Base-by-base conservation (phyloP, 2,797 vertebrate genomes). In the Sparus aurata region DNA sequence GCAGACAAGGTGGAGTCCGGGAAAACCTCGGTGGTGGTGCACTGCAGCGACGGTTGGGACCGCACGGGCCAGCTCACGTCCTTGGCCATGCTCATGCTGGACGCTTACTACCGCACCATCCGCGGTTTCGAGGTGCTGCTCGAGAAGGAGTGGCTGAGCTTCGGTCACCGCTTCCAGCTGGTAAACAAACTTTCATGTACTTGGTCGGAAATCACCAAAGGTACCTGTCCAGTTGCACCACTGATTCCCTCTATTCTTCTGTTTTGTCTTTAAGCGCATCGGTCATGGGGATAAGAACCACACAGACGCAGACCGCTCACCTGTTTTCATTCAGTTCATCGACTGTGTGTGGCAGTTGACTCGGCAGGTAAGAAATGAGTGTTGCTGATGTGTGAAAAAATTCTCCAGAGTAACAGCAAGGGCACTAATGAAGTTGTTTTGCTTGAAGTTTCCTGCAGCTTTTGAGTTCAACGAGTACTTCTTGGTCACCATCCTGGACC, bases 261-360 rank as follows among this genome's bases (percentile, higher is more conserved):
- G 50, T 17, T 12, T 46, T 75, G 77, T 82, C 73, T 84, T 69
- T n/a, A 88, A 99, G 98, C 97, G 98, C 60, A 91, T 98, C 7
- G 98, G 98, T 77, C 98, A 99, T 0, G 98, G 98, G 8, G 98
- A 99, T 88, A 99, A 96, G 93, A 99, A 98, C 79, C 97, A 99
- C 1, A 97, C 97, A 0, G 98, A 99, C 0, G 97, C 98, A 0
- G 98, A 99, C 93, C 95, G 98, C 55, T 99, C 98, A 0, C 98
- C 98, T 1, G 96, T 99, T 83, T 99, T 99, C 63, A 96, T 99
- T 85, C 98, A 99, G 93, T 99, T 99, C 84, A 94, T 99, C 3
- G 98, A 99, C 92, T 99, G 97, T 45, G 98, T 99, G 71, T 99
- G 98, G 98, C 98, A 99, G 75, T 96, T 99, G 95, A 98, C 97